Base-by-base conservation (phyloP, 2,888 invertebrate genomes). In the Rotaria macrura region DNA sequence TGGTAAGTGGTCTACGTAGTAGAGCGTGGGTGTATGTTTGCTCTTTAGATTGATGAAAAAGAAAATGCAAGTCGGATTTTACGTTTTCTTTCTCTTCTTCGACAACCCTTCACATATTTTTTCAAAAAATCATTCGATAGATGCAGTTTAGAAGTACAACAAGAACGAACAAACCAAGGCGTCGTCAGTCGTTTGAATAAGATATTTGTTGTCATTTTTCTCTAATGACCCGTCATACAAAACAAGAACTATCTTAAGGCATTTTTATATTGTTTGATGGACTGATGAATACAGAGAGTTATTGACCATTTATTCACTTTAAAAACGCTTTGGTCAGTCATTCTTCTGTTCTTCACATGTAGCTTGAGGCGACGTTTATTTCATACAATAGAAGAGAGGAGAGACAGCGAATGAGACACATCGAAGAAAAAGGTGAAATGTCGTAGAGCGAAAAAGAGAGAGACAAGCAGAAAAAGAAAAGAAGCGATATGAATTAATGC, bases 401-500 rank as follows among this genome's bases (percentile, higher is more conserved):
- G 65, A 65, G 65, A 34, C 25, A 29, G 54, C 49, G 17, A 10
- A 49, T 17, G 10, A 54, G 6, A 65, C 29, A 65, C 65, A 65
- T 65, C 65, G 34, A 65, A 17, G 65, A 65, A 34, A 65, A 65
- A 65, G 65, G 65, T 34, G 65, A 65, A 65, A 34, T 65, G 34
- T 65, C 34, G 34, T 65, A 4, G 65, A 65, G 17, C 29, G 65
- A 65, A 65, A n/a, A 29, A 65, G 14, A 34, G 29, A 17, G 14
- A 29, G 65, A 7, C 17, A 65, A 34, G 12, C 2, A 29, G 25
- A 20, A 17, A 20, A 34, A 29, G 20, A 65, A 65, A 65, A 34
- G 65, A 65, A 65, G 34, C 65, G 65, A 65, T 65, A 65, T 34
- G 65, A 65, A 65, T 65, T 65, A 65, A 65, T 65, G 34, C 65